A percentile compares a stretch with the other conserved stretches of the same genome.
phyloP scores from a whole-genome alignment of 2,113 vertebrate genomes.

The Colinus virginianus region DNA sequence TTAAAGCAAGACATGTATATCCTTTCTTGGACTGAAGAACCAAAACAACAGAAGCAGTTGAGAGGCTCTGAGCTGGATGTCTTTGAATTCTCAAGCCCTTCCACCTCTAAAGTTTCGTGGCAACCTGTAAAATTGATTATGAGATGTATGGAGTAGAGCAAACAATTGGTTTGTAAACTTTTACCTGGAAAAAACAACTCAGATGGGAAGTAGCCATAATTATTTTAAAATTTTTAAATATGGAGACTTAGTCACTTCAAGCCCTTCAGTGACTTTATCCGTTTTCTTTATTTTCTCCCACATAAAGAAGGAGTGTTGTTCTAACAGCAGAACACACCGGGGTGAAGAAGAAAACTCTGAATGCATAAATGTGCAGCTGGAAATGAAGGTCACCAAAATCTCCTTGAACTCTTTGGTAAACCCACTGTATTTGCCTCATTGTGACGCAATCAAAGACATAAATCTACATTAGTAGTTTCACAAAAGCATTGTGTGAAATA shows the following conservation, averaged over 20 bases:
- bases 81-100: not conserved
- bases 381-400: constrained; percentile 35
- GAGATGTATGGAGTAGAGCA: not conserved
- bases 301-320: not conserved
- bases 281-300: not conserved
- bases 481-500: constrained; percentile 35
- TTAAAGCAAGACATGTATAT: constrained; percentile 7
- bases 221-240: not conserved
- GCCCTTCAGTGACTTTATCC: not conserved
- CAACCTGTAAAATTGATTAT: not conserved
- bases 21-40: constrained; percentile 35
- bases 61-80: not conserved
- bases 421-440: constrained; percentile 28
- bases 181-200: not conserved
- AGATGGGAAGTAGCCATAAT: not conserved
- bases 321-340: not conserved
- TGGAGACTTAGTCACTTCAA: not conserved
- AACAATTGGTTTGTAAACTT: not conserved
- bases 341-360: constrained; percentile 16
- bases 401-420: constrained; percentile 61
- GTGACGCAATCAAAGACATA: constrained; percentile 8
- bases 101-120: not conserved
- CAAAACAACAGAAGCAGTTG: not conserved
- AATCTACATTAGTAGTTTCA: constrained; percentile 25
- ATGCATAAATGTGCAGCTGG: not conserved